A percentile compares a stretch with the other conserved stretches of the same genome.
Conservation (phyloP, 2,113 vertebrate genomes). For the Colius striatus region DNA sequence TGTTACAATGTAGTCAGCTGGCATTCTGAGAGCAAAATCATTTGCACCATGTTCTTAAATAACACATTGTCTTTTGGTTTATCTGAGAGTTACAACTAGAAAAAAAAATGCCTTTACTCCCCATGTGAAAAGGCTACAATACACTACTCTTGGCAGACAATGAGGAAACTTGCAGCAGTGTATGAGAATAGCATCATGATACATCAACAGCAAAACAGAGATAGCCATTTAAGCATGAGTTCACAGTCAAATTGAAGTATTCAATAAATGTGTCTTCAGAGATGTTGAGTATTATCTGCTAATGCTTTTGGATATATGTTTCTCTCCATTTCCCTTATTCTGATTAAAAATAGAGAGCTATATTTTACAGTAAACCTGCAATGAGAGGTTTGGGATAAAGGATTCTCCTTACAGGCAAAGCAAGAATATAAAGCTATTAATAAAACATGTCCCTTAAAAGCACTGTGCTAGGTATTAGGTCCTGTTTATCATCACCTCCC, state of each 20-base stretch:
- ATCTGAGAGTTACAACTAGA: background rate
- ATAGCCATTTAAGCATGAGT: background rate
- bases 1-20: background rate
- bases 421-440: conserved; percentile 47
- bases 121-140: background rate
- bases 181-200: background rate
- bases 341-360: conserved; percentile 33
- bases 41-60: background rate
- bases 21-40: background rate
- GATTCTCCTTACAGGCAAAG: conserved; percentile 22
- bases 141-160: background rate
- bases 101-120: background rate
- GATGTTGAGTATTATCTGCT: background rate
- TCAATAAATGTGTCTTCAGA: conserved; percentile 21
- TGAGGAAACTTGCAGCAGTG: background rate
- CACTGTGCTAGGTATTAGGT: background rate
- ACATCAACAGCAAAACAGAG: conserved; percentile 2
- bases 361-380: conserved; percentile 38
- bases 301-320: conserved; percentile 18
- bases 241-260: background rate
- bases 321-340: background rate
- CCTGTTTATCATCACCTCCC: background rate
- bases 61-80: background rate
- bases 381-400: conserved; percentile 8
- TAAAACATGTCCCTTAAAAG: conserved; percentile 27